Base-by-base conservation (phyloP, 2,888 invertebrate species). In the Plebejus argus region DNA sequence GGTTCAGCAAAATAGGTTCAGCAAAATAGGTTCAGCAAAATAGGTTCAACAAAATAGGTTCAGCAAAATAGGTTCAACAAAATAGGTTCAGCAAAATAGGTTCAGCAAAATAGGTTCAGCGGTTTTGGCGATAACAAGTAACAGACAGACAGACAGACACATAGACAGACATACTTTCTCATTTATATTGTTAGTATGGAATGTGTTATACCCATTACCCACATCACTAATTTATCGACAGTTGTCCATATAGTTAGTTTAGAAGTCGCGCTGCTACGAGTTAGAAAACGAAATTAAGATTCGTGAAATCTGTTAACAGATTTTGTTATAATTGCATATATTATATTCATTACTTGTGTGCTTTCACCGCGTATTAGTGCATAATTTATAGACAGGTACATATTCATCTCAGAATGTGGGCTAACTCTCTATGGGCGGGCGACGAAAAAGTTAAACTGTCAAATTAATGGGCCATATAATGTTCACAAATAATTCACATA, bases 291-390 rank as follows among this genome's bases (percentile, higher is more conserved):
- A 53, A 49, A 53, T 74, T 74, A 74, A 74, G 28, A 74, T 74
- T 53, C 12, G 53, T 23, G 74, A 74, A 74, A 53, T 74, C 66
- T 53, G 49, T 74, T 74, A 23, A 74, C 49, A 74, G 20, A 45
- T 28, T 74, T 74, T 74, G 74, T 49, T 74, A 23, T 74, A 74
- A 74, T 74, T 74, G 74, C 28, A 74, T 20, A 23, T 53, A 53
- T 28, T 20, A 23, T 53, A 53, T 28, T 74, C 49, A 74, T 74
- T 74, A 74, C 18, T 45, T 72, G 12, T 45, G 33, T 72, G 74
- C 74, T 74, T 74, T 74, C 74, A 74, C 74, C 28, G 28, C 18
- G 66, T 72, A 72, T 74, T 74, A 74, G 74, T 74, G 15, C 6
- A 28, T 74, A 72, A 72, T 23, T 12, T 66, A 33, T 74, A n/a